phyloP scores from a whole-genome alignment of 2,888 invertebrate species.

The Ypsolopha scabrella region DNA sequence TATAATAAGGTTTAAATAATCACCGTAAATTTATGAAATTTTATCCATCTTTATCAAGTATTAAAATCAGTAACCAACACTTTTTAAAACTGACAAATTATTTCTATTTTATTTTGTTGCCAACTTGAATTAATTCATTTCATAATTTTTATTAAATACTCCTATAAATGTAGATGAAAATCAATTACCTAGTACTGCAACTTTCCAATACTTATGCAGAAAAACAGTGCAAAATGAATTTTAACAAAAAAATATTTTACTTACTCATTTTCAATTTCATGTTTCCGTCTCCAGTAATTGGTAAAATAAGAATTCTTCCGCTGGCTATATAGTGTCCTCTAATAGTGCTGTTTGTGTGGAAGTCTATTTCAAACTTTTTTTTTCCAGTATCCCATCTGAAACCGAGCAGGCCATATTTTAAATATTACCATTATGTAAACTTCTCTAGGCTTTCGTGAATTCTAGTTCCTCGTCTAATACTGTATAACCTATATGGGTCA shows the following conservation, averaged over 20 bases:
- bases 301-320: slow-evolving; percentile 23
- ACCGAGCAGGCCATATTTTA: too few species aligned
- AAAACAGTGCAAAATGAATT: too few species aligned
- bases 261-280: slow-evolving; percentile 21
- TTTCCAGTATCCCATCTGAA: too few species aligned
- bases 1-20: too few species aligned
- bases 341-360: slow-evolving; percentile 21
- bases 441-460: too few species aligned
- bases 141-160: neutral
- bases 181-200: too few species aligned
- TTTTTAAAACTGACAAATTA: neutral
- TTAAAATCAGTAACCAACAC: too few species aligned
- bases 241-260: slow-evolving; percentile 1
- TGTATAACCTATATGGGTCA: too few species aligned
- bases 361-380: slow-evolving; percentile 18
- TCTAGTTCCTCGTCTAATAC: too few species aligned
- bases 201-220: neutral
- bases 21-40: neutral
- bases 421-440: too few species aligned
- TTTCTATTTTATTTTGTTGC: neutral
- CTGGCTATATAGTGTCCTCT: slow-evolving; percentile 26
- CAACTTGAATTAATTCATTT: neutral
- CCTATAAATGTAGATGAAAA: too few species aligned
- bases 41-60: too few species aligned
- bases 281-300: slow-evolving; percentile 28